Conservation (phyloP, 2,888 invertebrate species). For the Oxytorus armatus region DNA sequence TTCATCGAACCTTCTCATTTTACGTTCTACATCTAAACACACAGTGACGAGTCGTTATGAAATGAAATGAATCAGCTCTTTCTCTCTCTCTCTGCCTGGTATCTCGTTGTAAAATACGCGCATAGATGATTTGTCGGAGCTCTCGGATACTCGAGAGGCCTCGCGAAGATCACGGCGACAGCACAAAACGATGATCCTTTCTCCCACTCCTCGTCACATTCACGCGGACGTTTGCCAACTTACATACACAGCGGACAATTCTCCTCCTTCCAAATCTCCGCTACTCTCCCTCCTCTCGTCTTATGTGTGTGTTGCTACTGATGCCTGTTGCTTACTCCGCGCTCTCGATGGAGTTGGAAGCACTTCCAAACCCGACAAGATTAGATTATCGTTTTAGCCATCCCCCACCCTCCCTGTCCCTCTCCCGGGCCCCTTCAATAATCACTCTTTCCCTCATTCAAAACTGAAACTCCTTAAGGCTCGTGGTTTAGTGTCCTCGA, state of each 20-base stretch:
- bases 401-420: constrained; percentile 57
- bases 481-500: constrained; percentile 75
- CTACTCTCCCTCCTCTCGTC: not conserved
- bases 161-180: not conserved
- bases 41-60: too few relatives aligned
- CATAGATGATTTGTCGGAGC: too few relatives aligned
- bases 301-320: constrained; percentile 25
- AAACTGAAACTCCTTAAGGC: constrained; percentile 79
- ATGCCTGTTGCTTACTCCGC: constrained; percentile 9
- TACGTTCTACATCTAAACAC: too few relatives aligned
- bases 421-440: constrained; percentile 47
- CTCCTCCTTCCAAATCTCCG: not conserved
- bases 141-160: constrained; percentile 1
- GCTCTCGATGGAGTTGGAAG: constrained; percentile 43
- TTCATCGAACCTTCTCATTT: too few relatives aligned
- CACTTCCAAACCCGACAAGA: constrained; percentile 69
- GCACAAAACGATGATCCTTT: constrained; percentile 18
- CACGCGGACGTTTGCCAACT: constrained; percentile 1
- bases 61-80: too few relatives aligned
- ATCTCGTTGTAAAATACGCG: too few relatives aligned
- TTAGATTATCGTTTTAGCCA: constrained; percentile 77
- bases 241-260: not conserved
- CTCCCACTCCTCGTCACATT: constrained; percentile 3
- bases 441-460: constrained; percentile 75
- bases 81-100: too few relatives aligned